phyloP scores from a whole-genome alignment of 2,113 vertebrate genomes.

The Carassius gibelio region DNA sequence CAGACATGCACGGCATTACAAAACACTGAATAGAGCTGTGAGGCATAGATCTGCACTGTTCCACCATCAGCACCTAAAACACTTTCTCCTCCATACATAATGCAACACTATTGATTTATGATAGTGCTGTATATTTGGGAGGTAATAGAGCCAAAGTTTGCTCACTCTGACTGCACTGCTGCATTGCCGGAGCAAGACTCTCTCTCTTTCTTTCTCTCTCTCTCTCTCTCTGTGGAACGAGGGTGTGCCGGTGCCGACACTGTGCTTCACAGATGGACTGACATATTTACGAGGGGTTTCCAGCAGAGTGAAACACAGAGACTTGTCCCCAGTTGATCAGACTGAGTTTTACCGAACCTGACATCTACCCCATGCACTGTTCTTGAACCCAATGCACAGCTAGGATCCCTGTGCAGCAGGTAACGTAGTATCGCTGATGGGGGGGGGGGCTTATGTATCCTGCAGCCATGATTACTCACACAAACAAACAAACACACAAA shows the following conservation, averaged over 20 bases:
- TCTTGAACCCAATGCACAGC: slow-evolving; percentile 17
- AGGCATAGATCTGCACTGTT: slow-evolving; percentile 12
- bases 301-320: slow-evolving; percentile 17
- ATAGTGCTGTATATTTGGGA: slow-evolving; percentile 24
- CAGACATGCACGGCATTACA: slow-evolving; percentile 22
- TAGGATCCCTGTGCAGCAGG: slow-evolving; percentile 31
- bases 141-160: slow-evolving; percentile 36
- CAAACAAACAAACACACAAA: slow-evolving; percentile 26
- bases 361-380: slow-evolving; percentile 11
- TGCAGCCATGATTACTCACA: slow-evolving; percentile 23
- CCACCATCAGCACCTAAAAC: slow-evolving; percentile 15
- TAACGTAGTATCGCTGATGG: slow-evolving; percentile 1
- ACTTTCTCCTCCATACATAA: slow-evolving; percentile 36
- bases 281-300: slow-evolving; percentile 28
- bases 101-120: slow-evolving; percentile 48
- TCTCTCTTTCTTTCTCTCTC: too few relatives aligned
- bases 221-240: neutral
- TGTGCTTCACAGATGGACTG: slow-evolving; percentile 31
- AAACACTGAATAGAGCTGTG: slow-evolving; percentile 34
- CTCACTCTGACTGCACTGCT: slow-evolving; percentile 27
- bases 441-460: neutral
- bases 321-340: neutral
- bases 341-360: slow-evolving; percentile 13
- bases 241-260: slow-evolving; percentile 22
- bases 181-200: neutral